These are phyloP conservation scores for Drosophila bunnanda DNA, from an alignment of 2,888 invertebrate species.

Conservation along the genomic window DNA sequence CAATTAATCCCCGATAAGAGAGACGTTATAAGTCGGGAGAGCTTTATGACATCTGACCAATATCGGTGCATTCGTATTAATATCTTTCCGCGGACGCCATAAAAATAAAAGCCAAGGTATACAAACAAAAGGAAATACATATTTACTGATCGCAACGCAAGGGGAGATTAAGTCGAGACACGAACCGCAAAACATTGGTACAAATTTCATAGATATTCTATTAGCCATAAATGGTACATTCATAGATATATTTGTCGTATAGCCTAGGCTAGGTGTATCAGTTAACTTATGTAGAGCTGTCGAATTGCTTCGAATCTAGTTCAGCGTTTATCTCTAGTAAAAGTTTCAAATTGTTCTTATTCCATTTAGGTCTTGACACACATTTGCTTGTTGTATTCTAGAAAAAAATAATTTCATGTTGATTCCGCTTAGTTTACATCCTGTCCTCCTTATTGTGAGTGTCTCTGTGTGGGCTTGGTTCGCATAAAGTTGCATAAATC, in stretches of 20 bases:
- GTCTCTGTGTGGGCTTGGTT: conserved; percentile 48
- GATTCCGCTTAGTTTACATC: conserved; percentile 30
- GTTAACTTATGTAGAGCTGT: conserved; percentile 52
- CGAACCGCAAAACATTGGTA: conserved; percentile 21
- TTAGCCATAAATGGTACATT: conserved; percentile 18
- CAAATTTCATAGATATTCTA: conserved; percentile 53
- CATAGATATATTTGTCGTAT: conserved; percentile 64
- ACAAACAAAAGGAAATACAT: conserved; percentile 3
- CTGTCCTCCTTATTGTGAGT: conserved; percentile 51
- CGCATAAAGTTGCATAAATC: conserved; percentile 43
- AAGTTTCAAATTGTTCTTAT: conserved; percentile 49
- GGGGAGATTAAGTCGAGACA: conserved; percentile 20
- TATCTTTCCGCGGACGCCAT: conserved; percentile 10
- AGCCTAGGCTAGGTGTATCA: conserved; percentile 57
- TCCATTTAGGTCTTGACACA: conserved; percentile 52
- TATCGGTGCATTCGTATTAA: conserved; percentile 24
- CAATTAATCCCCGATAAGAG: conserved; percentile 39
- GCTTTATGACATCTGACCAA: conserved; percentile 22
- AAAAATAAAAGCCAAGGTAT: neutral
- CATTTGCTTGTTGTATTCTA: conserved; percentile 55
- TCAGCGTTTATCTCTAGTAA: conserved; percentile 69
- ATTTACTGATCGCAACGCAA: conserved; percentile 8
- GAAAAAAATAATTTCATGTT: conserved; percentile 42
- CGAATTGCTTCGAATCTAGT: conserved; percentile 46
- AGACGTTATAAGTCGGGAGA: conserved; percentile 14